Evolutionary conservation across 2,888 invertebrate genomes (phyloP).

Genomic region (Erebia epiphron): DNA sequence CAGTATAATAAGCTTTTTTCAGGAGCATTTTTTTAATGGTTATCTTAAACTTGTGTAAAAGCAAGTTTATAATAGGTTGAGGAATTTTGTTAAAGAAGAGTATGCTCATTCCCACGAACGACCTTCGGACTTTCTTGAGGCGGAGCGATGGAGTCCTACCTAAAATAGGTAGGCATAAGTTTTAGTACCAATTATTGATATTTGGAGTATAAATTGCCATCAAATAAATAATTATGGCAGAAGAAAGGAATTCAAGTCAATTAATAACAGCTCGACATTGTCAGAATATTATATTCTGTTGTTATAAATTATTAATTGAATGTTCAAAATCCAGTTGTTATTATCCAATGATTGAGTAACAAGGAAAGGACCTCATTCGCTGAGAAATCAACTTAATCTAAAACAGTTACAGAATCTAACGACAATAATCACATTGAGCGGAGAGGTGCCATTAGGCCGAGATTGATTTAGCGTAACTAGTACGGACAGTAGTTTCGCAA

Average conservation of each 20-base stretch:
- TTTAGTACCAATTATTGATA: no score
- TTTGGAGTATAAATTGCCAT: no score
- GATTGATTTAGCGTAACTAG: constrained; percentile 73
- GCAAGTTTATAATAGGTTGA: no score
- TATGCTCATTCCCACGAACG: no score
- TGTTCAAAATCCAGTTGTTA: constrained; percentile 3
- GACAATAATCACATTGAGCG: constrained; percentile 45
- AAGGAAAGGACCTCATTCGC: constrained; percentile 21
- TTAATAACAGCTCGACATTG: neutral
- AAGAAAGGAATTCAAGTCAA: neutral
- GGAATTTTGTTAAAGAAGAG: no score
- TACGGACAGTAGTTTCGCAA: constrained; percentile 53
- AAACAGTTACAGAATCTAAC: constrained; percentile 48
- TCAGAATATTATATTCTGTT: neutral
- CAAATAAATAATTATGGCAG: neutral
- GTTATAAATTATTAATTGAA: constrained; percentile 7
- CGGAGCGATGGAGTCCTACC: no score
- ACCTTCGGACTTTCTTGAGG: no score
- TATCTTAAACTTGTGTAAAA: no score
- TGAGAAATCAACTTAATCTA: constrained; percentile 36
- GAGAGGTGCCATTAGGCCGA: constrained; percentile 64
- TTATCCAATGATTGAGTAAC: constrained; percentile 10
- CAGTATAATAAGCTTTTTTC: no score
- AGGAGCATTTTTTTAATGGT: no score
- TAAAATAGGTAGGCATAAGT: no score